Evolutionary conservation across 2,888 invertebrate species (phyloP), one percentile per base, ranked within the genome.

Genomic region (Pachymerium ferrugineum): DNA sequence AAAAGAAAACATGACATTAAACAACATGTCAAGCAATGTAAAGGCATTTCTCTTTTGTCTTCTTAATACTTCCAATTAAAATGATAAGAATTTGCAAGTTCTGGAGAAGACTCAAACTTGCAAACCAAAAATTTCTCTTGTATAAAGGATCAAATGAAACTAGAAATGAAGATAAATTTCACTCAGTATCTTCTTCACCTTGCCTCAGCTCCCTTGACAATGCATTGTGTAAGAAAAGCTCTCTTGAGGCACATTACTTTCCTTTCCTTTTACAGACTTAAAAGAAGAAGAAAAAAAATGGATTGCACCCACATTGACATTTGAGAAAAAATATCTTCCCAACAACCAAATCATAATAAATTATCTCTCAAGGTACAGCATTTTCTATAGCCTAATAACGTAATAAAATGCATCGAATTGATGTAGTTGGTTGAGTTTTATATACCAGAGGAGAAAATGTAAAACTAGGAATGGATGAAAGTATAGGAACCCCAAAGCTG

Each of bases 91-190:
- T n/a, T n/a, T n/a, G n/a, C n/a, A n/a, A n/a, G n/a, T n/a, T n/a
- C n/a, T 38, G 12, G 38, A 38, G 12, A 33, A 8, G 12, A 8
- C 33, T 8, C 6, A 38, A 38, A 38, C 8, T 38, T n/a, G n/a
- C 12, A 2, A 38, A 38, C 12, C 12, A 47, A 47, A 47, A 47
- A 47, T 14, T 19, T 14, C n/a, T n/a, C n/a, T n/a, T n/a, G n/a
- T 38, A 38, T 38, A 47, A 12, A 38, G n/a, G 14, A 4, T 10
- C 5, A 38, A 47, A 2, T 47, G 22, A 47, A 47, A 16, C 16
- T n/a, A 47, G 12, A 47, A 47, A 47, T 47, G 47, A 47, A 47
- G 47, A 47, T 47, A 47, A 47, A 47, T 47, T 47, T n/a, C 47
- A 16, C n/a, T n/a, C n/a, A n/a, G n/a, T n/a, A n/a, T n/a, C n/a